Evolutionary conservation across 2,888 invertebrate species (phyloP).

Genomic region (Deilephila porcellus): DNA sequence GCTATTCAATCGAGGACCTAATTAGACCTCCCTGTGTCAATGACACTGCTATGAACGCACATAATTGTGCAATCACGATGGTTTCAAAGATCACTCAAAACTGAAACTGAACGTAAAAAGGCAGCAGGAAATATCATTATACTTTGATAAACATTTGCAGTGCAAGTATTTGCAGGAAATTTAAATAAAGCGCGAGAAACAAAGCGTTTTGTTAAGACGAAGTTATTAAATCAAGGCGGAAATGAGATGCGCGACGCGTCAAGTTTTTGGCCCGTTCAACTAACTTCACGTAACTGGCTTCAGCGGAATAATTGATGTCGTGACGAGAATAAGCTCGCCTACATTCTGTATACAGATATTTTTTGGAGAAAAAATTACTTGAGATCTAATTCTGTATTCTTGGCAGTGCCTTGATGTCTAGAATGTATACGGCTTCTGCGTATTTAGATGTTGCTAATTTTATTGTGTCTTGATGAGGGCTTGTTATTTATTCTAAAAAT

Average conservation of each 20-base stretch:
- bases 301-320: conserved; percentile 41
- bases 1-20: too few species aligned
- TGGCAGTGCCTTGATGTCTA: background rate
- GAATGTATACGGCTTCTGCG: background rate
- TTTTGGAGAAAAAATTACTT: conserved; percentile 3
- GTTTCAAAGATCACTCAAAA: background rate
- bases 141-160: conserved; percentile 12
- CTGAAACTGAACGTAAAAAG: conserved; percentile 3
- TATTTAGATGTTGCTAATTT: conserved; percentile 13
- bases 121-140: conserved; percentile 13
- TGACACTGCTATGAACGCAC: too few species aligned
- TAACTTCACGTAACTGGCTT: conserved; percentile 49
- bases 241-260: conserved; percentile 60
- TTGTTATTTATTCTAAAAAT: background rate
- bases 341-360: conserved; percentile 20
- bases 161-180: conserved; percentile 57
- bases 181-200: conserved; percentile 58
- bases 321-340: conserved; percentile 28
- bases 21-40: too few species aligned
- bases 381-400: conserved; percentile 3
- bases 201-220: conserved; percentile 63
- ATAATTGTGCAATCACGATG: background rate
- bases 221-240: conserved; percentile 61
- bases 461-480: background rate
- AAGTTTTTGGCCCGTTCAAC: conserved; percentile 55